phyloP scores from a whole-genome alignment of 2,888 invertebrate genomes.

The Acrocyrtus sp. region DNA sequence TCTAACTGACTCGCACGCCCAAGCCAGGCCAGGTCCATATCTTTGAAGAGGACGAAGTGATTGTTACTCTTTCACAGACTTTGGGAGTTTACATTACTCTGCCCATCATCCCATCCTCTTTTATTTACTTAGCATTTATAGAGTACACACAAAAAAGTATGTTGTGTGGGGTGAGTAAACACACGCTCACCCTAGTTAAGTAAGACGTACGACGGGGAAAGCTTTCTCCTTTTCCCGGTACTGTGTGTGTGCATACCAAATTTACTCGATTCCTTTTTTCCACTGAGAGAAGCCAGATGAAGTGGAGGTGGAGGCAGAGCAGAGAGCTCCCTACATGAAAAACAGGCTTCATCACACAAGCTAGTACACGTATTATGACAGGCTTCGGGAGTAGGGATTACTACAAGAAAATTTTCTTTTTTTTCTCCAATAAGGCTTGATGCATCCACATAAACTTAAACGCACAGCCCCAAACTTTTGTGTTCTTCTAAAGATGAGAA shows the following conservation, averaged over 20 bases:
- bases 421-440: too few relatives aligned
- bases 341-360: too few relatives aligned
- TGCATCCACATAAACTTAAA: too few relatives aligned
- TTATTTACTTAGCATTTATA: constrained; percentile 33
- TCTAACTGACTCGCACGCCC: neutral
- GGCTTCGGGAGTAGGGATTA: neutral
- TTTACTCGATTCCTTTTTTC: constrained; percentile 1
- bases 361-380: too few relatives aligned
- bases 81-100: neutral
- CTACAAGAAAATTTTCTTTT: neutral
- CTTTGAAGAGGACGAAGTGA: neutral
- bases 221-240: neutral
- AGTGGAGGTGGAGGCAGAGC: too few relatives aligned
- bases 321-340: too few relatives aligned
- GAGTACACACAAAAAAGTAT: neutral
- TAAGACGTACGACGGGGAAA: constrained; percentile 2
- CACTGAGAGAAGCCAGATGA: neutral
- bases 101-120: neutral
- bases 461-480: too few relatives aligned
- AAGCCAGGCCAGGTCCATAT: neutral
- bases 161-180: constrained; percentile 10
- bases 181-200: constrained; percentile 2
- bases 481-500: too few relatives aligned
- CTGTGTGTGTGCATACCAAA: neutral
- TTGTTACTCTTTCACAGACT: neutral